Evolutionary conservation across 2,888 invertebrate genomes (phyloP).

Genomic region (Cryptocephalus primarius): DNA sequence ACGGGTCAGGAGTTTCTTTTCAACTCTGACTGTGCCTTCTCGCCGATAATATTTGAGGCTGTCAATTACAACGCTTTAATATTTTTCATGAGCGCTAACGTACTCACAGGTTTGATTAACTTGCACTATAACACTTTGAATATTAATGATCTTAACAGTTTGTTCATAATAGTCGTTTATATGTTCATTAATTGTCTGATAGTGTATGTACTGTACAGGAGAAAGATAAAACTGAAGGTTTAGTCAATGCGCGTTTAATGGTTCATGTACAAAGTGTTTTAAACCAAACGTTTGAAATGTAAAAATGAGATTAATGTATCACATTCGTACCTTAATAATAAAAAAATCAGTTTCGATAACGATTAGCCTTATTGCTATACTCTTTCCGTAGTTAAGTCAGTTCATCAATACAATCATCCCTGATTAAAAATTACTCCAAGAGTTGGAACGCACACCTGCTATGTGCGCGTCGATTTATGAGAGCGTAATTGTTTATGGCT

Average conservation of each 20-base stretch:
- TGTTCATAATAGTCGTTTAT: constrained; percentile 47
- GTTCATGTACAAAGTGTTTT: no score
- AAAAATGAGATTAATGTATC: no score
- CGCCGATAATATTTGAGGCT: constrained; percentile 52
- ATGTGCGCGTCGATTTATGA: no score
- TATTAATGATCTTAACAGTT: constrained; percentile 30
- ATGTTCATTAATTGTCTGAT: constrained; percentile 41
- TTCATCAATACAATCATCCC: no score
- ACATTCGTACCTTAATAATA: no score
- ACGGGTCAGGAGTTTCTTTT: constrained; percentile 15
- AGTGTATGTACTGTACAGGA: constrained; percentile 35
- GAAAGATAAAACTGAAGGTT: constrained; percentile 40
- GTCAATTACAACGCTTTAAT: constrained; percentile 72
- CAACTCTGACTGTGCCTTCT: constrained; percentile 14
- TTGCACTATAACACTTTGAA: constrained; percentile 53
- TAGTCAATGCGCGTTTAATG: constrained; percentile 8
- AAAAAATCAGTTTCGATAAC: no score
- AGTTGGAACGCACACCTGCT: no score
- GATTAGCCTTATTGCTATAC: no score
- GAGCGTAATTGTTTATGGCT: no score
- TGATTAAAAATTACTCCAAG: no score
- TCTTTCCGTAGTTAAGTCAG: no score
- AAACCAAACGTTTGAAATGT: constrained; percentile 1
- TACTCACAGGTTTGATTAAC: constrained; percentile 77
- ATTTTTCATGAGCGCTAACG: constrained; percentile 76